phyloP scores from a whole-genome alignment of 2,888 invertebrate species.

The Ochropleura plecta region DNA sequence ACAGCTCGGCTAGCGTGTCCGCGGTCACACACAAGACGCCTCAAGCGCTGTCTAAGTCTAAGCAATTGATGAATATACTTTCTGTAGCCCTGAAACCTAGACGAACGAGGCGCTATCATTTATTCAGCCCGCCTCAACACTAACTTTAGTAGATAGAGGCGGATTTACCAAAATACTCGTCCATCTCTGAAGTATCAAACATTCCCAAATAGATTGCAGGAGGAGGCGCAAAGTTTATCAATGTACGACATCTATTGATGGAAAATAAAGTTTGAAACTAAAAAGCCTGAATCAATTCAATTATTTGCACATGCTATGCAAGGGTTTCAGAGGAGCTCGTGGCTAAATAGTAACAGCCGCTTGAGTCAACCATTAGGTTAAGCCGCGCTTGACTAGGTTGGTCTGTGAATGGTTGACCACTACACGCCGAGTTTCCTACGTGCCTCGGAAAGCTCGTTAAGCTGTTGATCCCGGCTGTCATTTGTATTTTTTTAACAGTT shows the following conservation, averaged over 20 bases:
- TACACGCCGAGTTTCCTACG: too few relatives aligned
- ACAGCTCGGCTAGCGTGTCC: background rate
- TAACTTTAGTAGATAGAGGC: background rate
- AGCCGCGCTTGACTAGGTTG: too few relatives aligned
- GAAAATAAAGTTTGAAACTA: background rate
- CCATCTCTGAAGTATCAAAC: background rate
- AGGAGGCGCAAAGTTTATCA: background rate
- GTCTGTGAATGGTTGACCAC: too few relatives aligned
- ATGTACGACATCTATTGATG: background rate
- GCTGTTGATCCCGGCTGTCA: too few relatives aligned
- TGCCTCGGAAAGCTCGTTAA: too few relatives aligned
- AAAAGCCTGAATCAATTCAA: too few relatives aligned
- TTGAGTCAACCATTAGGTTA: too few relatives aligned
- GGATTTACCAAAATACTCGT: background rate
- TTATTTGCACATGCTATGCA: too few relatives aligned
- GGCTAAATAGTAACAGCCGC: too few relatives aligned
- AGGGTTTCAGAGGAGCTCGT: too few relatives aligned
- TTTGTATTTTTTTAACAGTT: too few relatives aligned
- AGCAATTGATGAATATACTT: constrained; percentile 17
- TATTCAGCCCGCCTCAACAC: constrained; percentile 14
- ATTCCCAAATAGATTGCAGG: background rate
- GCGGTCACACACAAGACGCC: background rate
- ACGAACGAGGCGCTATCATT: constrained; percentile 1
- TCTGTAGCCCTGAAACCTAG: background rate
- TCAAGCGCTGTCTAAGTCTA: constrained; percentile 11